Conservation (phyloP, 2,888 invertebrate species). For the Lydus trimaculatus region DNA sequence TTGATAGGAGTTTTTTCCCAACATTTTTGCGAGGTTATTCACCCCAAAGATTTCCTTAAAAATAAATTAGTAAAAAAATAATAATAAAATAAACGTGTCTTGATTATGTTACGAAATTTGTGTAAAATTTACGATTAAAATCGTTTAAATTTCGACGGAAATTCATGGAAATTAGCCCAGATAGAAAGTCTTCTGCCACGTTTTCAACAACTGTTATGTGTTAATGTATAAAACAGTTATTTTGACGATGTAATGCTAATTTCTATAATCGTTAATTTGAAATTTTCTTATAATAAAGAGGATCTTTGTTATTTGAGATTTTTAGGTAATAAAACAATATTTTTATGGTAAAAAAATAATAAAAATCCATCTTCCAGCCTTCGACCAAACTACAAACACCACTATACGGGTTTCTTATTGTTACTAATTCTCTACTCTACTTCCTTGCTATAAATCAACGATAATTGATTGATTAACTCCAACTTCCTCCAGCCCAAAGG, state of each 20-base stretch:
- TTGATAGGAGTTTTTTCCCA: background rate
- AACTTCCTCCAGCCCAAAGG: background rate
- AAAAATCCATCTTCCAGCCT: too few relatives aligned
- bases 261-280: background rate
- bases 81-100: too few relatives aligned
- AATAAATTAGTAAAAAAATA: too few relatives aligned
- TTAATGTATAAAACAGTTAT: constrained; percentile 30
- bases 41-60: background rate
- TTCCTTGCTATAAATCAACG: background rate
- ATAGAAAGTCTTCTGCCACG: constrained; percentile 29
- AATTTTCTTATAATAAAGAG: background rate
- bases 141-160: too few relatives aligned
- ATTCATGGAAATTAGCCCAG: background rate
- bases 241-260: constrained; percentile 22
- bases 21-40: constrained; percentile 13
- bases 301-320: too few relatives aligned
- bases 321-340: too few relatives aligned
- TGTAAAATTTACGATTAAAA: background rate
- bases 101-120: background rate
- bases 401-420: too few relatives aligned
- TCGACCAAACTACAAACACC: too few relatives aligned
- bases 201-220: constrained; percentile 31
- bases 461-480: background rate
- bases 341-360: too few relatives aligned
- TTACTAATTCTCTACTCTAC: background rate